These are phyloP conservation scores for Diachasma alloeum DNA, from an alignment of 1,140 invertebrate species.

Conservation along the genomic window DNA sequence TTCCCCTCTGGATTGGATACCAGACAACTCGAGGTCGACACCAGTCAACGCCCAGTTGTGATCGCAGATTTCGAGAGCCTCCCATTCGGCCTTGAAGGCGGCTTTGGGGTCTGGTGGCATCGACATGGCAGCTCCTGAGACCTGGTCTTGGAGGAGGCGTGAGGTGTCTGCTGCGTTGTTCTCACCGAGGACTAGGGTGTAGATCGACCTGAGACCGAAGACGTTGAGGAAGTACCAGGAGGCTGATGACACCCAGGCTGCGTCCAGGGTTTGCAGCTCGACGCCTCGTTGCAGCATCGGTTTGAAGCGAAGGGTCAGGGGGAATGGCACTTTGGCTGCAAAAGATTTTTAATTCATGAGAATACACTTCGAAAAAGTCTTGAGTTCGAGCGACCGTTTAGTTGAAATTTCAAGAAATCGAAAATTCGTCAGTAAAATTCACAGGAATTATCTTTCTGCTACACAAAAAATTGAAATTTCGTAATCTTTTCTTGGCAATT, in stretches of 20 bases:
- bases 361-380: no score
- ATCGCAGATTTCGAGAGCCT: constrained; percentile 95
- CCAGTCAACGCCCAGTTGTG: constrained; percentile 89
- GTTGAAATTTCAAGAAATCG: no score
- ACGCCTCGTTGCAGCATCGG: constrained; percentile 99
- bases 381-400: no score
- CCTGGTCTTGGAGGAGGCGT: constrained; percentile 97
- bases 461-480: no score
- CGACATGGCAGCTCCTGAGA: constrained; percentile 95
- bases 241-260: constrained; percentile 99
- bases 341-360: constrained; percentile 31
- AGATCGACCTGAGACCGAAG: constrained; percentile 97
- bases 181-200: constrained; percentile 96
- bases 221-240: constrained; percentile 99
- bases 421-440: no score
- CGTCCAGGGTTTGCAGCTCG: constrained; percentile 93
- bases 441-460: no score
- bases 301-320: constrained; percentile 96
- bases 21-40: constrained; percentile 73
- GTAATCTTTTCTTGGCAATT: no score
- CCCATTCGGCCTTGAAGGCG: constrained; percentile 99
- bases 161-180: constrained; percentile 99
- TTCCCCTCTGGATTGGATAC: constrained; percentile 47
- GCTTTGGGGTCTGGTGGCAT: constrained; percentile 98
- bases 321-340: constrained; percentile 97